Evolutionary conservation across 2,797 vertebrate species (phyloP).

Genomic region (Aeoliscus strigatus): DNA sequence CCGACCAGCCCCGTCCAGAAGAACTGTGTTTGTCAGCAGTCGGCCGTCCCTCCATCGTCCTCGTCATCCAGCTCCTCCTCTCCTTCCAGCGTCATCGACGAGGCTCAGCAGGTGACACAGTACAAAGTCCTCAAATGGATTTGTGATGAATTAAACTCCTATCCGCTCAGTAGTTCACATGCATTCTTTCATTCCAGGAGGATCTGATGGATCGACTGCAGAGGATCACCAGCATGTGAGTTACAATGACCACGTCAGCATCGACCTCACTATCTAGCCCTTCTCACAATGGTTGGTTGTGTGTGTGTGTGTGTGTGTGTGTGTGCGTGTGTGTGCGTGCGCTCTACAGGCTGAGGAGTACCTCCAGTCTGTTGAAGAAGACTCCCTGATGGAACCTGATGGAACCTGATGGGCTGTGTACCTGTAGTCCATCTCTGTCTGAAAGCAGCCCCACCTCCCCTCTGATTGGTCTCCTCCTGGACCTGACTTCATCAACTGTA

Average conservation of each 20-base stretch:
- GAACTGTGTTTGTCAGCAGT: conserved; percentile 13
- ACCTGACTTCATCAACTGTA: no score
- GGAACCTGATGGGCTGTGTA: no score
- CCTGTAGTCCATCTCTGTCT: no score
- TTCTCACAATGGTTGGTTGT: background rate
- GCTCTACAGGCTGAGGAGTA: conserved; percentile 46
- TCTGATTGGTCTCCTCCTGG: no score
- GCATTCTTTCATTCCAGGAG: no score
- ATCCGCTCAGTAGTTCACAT: no score
- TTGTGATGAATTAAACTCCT: no score
- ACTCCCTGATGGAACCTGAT: no score
- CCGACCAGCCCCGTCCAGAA: no score
- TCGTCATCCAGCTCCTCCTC: background rate
- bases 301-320: conserved; percentile 7
- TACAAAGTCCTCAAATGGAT: no score
- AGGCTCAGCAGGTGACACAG: conserved; percentile 29
- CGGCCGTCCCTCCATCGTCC: background rate
- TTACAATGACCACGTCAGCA: background rate
- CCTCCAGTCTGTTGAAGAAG: conserved; percentile 40
- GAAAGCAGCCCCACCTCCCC: no score
- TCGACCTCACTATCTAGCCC: background rate
- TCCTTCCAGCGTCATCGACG: conserved; percentile 2
- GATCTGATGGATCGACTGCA: conserved; percentile 29
- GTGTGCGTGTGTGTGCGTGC: no score
- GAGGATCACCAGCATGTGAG: conserved; percentile 49